Base-by-base conservation (phyloP, 2,888 invertebrate species). In the Epinotia ramella region DNA sequence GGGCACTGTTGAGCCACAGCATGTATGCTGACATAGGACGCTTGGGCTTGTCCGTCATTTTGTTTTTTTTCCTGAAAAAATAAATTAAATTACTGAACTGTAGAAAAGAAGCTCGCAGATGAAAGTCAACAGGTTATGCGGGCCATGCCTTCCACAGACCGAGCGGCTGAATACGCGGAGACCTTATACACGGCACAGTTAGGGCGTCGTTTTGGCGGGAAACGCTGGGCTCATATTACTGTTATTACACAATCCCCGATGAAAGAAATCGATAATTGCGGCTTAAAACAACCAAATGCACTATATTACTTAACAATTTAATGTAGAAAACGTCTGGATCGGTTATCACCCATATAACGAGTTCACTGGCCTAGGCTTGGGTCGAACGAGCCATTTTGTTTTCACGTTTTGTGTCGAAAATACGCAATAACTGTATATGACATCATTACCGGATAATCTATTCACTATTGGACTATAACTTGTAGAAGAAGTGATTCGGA, bases 21-120 rank as follows among this genome's bases (percentile, higher is more conserved):
- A 99, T 98, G 89, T 98, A 99, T 3, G 98, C 99, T 67, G 98
- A 97, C 86, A 96, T 95, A 57, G 99, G 97, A 87, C 99, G 96
- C 93, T 99, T 99, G 66, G 99, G 99, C 93, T 96, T 99, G 97
- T 95, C 96, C 96, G 88, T 96, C 96, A 95, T 97, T 96, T 95
- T 97, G 96, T 89, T 89, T 90, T 93, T 95, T 95, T 90, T 94
- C 92, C 94, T 94, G 88, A 77, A 80, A 86, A 84, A 81, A 85
- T 82, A 65, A 64, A 53, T 13, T 28, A 46, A 44, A 56, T 60
- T 57, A 69, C 74, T 79, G 80, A 79, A 78, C 79, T 81, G 64
- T 73, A 71, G 49, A 77, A 81, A 86, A 83, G 80, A 79, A 79
- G 62, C 40, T 65, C 73, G 71, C 79, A 81, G 86, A 82, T 81